Base-by-base conservation (phyloP, 2,888 invertebrate genomes). In the Kuschelorhynchus macadamiae region DNA sequence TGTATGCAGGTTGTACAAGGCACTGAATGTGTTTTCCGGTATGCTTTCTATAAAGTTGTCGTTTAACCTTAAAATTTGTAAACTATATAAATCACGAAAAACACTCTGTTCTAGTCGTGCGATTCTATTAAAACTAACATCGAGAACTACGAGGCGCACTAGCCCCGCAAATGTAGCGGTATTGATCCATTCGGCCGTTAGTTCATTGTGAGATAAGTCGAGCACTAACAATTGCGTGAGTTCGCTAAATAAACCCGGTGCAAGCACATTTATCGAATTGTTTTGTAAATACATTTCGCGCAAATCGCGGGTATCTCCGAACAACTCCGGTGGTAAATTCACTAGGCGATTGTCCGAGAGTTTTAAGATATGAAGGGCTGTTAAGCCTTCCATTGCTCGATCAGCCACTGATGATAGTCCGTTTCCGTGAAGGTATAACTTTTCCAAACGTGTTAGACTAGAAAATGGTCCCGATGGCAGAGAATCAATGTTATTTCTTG, bases 131-230 rank as follows among this genome's bases (percentile, higher is more conserved):
- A 88, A 88, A 47, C 93, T 92, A 72, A 94, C 86, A 80, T 93
- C 92, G 66, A 95, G 85, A 72, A 92, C 91, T 20, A 92, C 90
- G 11, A 95, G 86, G 66, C 93, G 87, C 75, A 92, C 89, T 39
- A 94, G 85, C 74, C 93, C 92, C 49, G 90, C 86, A 81, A 94
- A 94, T 9, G 93, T 93, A 1, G 90, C 91, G 17, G 92, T 88
- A 80, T 92, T 92, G 70, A 93, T 91, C 93, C 92, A 93, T 79
- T 93, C 93, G 49, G 92, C 90, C 1, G 92, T 91, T 69, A 95
- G 85, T 82, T 93, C 92, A 81, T 94, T 94, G 75, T 89, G 89
- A 21, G 92, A 92, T 76, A 94, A 84, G 83, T 94, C 93, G 69
- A 94, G 84, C 69, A 93, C 90, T 53, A 92, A 84, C 53, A 95